phyloP scores from a whole-genome alignment of 2,113 vertebrate genomes.

The Daubentonia madagascariensis region DNA sequence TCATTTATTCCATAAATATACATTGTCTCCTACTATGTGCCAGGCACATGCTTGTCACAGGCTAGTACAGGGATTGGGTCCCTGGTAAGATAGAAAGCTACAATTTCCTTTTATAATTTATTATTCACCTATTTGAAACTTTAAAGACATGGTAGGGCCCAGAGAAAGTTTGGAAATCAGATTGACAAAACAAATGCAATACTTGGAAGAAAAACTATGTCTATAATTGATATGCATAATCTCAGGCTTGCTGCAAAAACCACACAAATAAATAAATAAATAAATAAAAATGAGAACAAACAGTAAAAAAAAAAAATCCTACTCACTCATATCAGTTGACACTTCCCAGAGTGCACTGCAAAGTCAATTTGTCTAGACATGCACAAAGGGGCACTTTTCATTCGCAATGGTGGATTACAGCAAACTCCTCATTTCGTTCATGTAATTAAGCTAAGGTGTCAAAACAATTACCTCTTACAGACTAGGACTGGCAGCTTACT shows the following conservation, averaged over 20 bases:
- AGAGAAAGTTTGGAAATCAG: constrained; percentile 5
- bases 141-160: not conserved
- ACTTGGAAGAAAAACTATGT: not conserved
- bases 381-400: not conserved
- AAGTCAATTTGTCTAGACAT: constrained; percentile 33
- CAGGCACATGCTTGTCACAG: not conserved
- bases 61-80: not conserved
- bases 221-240: not conserved
- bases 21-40: not conserved
- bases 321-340: not conserved
- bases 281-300: constrained; percentile 53
- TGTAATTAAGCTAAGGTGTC: constrained; percentile 63
- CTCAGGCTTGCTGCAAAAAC: not conserved
- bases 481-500: not conserved
- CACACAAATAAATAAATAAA: constrained; percentile 46
- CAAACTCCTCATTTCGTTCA: not conserved
- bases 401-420: not conserved
- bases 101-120: not conserved
- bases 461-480: constrained; percentile 68
- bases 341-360: constrained; percentile 37
- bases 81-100: not conserved
- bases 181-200: not conserved
- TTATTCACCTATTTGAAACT: not conserved
- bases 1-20: not conserved
- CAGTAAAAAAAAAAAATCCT: not conserved